Evolutionary conservation across 2,888 invertebrate genomes (phyloP), one percentile per base, ranked within the genome.

Genomic region (Tolmerus cingulatus): DNA sequence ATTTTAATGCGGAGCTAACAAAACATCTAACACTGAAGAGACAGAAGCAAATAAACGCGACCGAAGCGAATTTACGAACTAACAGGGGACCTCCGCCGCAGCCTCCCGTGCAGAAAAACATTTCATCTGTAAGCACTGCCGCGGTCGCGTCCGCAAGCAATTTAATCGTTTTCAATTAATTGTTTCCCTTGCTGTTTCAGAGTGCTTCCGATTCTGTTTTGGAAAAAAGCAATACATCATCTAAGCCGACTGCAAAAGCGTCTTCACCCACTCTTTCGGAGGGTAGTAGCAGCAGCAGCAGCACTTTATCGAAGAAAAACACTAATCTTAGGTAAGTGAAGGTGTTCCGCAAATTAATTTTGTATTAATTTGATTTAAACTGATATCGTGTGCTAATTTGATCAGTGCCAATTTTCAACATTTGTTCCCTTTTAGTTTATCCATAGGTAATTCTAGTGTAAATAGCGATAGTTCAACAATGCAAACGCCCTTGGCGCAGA

Each of bases 31-130:
- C 92, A 87, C 89, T 93, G 85, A 93, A 93, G 90, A 46, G 77
- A 77, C 86, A 86, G 16, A 76, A 77, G 9, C 89, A 87, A 76
- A 90, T 91, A 89, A 92, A 91, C 89, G 92, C 92, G 88, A 92
- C 92, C 46, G 92, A 92, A 90, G 92, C 92, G 51, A 92, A 92
- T 90, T 90, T 92, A 89, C 91, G 91, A 90, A 92, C 92, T 89
- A 92, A 92, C 89, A 94, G 97, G 90, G 97, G 96, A 76, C 97
- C 97, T 43, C 97, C 97, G 43, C 97, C 97, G 14, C 95, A 96
- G 89, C 96, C 96, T 34, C 96, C 96, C 87, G 95, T 95, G 95
- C 95, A 96, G 91, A 95, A 95, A 87, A 94, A 94, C 89, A 94
- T 95, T 93, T 94, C 94, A 90, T 94, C 94, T 93, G 95, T 95